Base-by-base conservation (phyloP, 2,888 invertebrate genomes). In the Rambutsinella grinnellia region DNA sequence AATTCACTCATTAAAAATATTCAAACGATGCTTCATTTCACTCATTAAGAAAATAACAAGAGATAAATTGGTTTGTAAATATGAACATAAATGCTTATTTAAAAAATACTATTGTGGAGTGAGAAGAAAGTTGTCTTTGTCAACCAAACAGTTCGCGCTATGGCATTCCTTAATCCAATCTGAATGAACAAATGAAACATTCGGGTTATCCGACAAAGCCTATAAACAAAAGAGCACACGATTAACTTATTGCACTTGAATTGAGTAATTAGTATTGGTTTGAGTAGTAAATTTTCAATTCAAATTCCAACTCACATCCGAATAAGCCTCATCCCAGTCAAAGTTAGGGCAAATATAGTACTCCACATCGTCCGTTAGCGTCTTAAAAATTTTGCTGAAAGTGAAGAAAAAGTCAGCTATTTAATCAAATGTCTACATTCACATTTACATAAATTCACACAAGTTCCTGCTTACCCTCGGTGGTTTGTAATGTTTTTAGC, bases 161-260 rank as follows among this genome's bases (percentile, higher is more conserved):
- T 68, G 72, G 26, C 80, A 80, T 21, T 78, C 78, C 10, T 76
- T 19, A 44, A 80, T 76, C 80, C 80, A 80, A 17, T 68, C 46
- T 28, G 51, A 15, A 15, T 71, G 62, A 17, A 80, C 60, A 21
- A 80, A 63, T 17, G 56, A 51, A 3, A 80, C 27, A 47, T 78
- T 80, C 8, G 80, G 80, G 65, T 80, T 78, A 26, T 80, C 77
- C 23, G 80, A 78, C 17, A 80, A 46, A 19, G 78, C 78, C 80
- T 80, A 44, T 10, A 71, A 60, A 53, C 44, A 67, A 17, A 10
- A 6, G 53, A 68, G 13, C 15, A 19, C 60, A 53, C 44, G n/a
- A 13, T 15, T 17, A 23, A 62, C 19, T 62, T 36, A 47, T 53
- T 15, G 13, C 15, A 13, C 19, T 15, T n/a, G 8, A 8, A 53